Evolutionary conservation across 1,140 invertebrate species (phyloP), one percentile per base, ranked within the genome.

Genomic region (Linepithema humile): DNA sequence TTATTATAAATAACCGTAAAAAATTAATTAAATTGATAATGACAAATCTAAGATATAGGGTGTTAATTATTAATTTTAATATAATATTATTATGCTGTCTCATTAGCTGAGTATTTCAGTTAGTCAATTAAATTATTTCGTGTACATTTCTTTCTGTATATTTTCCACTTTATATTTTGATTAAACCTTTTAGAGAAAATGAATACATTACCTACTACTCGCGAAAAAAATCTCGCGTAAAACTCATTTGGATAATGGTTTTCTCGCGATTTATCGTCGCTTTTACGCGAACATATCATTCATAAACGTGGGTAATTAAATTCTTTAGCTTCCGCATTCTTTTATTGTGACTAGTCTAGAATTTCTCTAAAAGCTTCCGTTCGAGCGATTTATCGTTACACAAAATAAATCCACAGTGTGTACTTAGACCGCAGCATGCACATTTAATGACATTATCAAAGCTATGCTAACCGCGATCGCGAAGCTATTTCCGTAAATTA

Each of bases 401-500:
- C 35, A 74, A 84, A 88, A 84, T 87, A 84, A 83, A 86, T 75
- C 26, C 10, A 4, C 48, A 35, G 53, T 53, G 48, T 40, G 20
- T 64, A 48, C 35, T 50, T 23, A n/a, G 38, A 62, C 70, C 69
- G 75, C 86, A 82, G 86, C 86, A 87, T 88, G 82, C 55, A 67
- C 53, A 40, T 88, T 88, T 88, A 88, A 88, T 88, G 77, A 88
- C 83, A 80, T 88, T 88, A 88, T 88, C 86, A 85, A 83, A 88
- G 87, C 83, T 83, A 88, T 88, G 87, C 65, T 35, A 53, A 80
- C 83, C 87, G 60, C 87, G 83, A 88, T 88, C 85, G 82, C 85
- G 50, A 64, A 78, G 88, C 89, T 90, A 91, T 91, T 91, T 89
- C 83, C 84, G 83, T 91, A 90, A 90, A 91, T 91, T 90, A 90